These are phyloP conservation scores for Procambarus virginalis DNA, from an alignment of 1,140 invertebrate genomes.

Conservation along the genomic window DNA sequence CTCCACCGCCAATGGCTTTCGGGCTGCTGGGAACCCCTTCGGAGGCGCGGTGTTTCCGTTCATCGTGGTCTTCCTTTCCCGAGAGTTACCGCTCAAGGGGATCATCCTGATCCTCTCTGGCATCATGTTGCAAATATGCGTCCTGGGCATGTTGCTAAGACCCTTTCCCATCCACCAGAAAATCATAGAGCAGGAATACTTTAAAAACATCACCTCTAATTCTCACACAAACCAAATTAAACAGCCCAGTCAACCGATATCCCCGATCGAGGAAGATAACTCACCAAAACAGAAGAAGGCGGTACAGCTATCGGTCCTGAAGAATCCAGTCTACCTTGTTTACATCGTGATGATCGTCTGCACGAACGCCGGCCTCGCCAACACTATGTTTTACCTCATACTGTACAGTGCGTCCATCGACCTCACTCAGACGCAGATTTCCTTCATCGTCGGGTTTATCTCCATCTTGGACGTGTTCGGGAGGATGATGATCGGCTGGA, in stretches of 20 bases:
- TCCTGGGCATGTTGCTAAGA: constrained; percentile 30
- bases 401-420: constrained; percentile 11
- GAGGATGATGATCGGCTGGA: not conserved
- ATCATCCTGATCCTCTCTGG: constrained; percentile 26
- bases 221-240: not conserved
- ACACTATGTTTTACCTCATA: constrained; percentile 4
- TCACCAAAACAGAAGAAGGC: constrained; percentile 4
- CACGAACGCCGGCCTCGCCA: not conserved
- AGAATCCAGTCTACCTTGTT: constrained; percentile 25
- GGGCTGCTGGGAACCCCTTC: constrained; percentile 33
- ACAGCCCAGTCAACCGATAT: not conserved
- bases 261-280: not conserved
- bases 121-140: constrained; percentile 29
- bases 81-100: constrained; percentile 36
- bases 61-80: constrained; percentile 26
- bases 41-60: constrained; percentile 42
- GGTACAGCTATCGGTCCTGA: constrained; percentile 3
- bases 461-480: constrained; percentile 3
- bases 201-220: not conserved
- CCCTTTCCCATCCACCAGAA: constrained; percentile 35
- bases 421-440: constrained; percentile 9
- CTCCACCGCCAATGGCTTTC: constrained; percentile 37
- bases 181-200: not conserved
- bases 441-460: constrained; percentile 11
- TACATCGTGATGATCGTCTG: constrained; percentile 28